Base-by-base conservation (phyloP, 2,888 invertebrate genomes). In the Carterocephalus palaemon region DNA sequence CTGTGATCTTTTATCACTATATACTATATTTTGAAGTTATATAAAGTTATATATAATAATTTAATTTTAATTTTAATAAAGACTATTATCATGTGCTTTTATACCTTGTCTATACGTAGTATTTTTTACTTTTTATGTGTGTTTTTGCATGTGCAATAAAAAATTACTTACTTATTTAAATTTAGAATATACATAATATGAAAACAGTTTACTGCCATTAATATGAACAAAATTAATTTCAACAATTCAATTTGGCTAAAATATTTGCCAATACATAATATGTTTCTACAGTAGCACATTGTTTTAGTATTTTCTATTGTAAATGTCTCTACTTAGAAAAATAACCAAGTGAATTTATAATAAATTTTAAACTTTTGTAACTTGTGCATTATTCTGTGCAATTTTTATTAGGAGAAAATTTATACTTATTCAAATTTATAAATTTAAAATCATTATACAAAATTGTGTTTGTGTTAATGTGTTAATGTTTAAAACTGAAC, bases 381-480 rank as follows among this genome's bases (percentile, higher is more conserved):
- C 24, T 42, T 53, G 67, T 67, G 67, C 69, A 66, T 67, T 68
- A 67, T 51, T 38, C 48, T 54, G 72, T 74, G 71, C 72, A 72
- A 71, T 70, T 57, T 55, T 55, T 43, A 47, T 51, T 43, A 36
- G 42, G 46, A 45, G 17, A 48, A 49, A 48, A 49, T 48, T 46
- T 52, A 50, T 33, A n/a, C n/a, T n/a, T n/a, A 47, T 48, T 46
- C 29, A 38, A 46, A 23, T 16, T 26, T 49, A 24, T 34, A 24
- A 17, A 24, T 8, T 42, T 20, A 40, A 31, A n/a, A n/a, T n/a
- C n/a, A n/a, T n/a, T n/a, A n/a, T n/a, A n/a, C n/a, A n/a, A n/a
- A n/a, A n/a, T n/a, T n/a, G n/a, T n/a, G n/a, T n/a, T n/a, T n/a
- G n/a, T n/a, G n/a, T n/a, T n/a, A n/a, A n/a, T n/a, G n/a, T n/a